phyloP scores from a whole-genome alignment of 1,140 invertebrate species.

The Holcopasites calliopsidis region DNA sequence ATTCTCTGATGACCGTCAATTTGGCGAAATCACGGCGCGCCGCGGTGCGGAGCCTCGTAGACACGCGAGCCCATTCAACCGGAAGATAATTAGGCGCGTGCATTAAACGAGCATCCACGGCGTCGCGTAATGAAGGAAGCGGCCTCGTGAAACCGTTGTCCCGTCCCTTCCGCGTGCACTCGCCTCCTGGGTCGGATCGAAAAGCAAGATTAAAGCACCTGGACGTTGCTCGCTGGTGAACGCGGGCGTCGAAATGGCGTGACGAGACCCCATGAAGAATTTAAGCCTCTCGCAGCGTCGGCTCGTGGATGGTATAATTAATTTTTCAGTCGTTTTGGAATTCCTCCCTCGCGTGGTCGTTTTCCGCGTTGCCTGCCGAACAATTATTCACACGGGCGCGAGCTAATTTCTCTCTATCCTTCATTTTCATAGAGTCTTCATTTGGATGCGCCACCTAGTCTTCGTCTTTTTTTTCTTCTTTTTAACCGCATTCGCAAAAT shows the following conservation, averaged over 20 bases:
- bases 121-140: constrained; percentile 22
- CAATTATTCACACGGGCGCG: constrained; percentile 45
- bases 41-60: neutral
- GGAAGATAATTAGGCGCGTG: constrained; percentile 46
- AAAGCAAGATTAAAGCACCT: neutral
- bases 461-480: no score
- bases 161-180: neutral
- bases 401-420: constrained; percentile 19
- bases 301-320: constrained; percentile 30
- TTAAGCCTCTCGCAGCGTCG: constrained; percentile 31
- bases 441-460: constrained; percentile 37
- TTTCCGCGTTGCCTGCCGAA: constrained; percentile 18
- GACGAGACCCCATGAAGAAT: constrained; percentile 29
- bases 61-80: constrained; percentile 19
- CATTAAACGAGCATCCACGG: constrained; percentile 33
- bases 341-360: constrained; percentile 10
- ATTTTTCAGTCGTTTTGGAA: constrained; percentile 44
- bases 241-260: neutral
- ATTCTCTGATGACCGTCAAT: neutral
- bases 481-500: no score
- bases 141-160: constrained; percentile 26
- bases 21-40: neutral
- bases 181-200: neutral
- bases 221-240: neutral
- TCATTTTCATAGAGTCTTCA: no score